Percentiles rank a stretch among this genome's conserved stretches.
Evolutionary conservation across 2,113 vertebrate species (phyloP).

Genomic region (Catharus bicknelli): DNA sequence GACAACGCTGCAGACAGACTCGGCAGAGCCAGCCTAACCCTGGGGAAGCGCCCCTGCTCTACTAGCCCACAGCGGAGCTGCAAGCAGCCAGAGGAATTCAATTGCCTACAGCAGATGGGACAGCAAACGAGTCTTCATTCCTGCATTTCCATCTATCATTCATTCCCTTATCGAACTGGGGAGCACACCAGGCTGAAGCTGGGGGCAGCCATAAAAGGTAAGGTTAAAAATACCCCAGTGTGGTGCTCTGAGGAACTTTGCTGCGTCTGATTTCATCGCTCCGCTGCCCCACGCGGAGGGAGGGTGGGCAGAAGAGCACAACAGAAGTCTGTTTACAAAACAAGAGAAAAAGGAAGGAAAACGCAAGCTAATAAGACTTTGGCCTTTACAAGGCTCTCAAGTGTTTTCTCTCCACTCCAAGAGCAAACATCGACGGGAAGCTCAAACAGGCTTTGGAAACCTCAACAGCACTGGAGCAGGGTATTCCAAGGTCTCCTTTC

Average conservation of each 20-base stretch:
- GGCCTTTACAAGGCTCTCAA: neutral
- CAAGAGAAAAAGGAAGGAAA: neutral
- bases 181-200: neutral
- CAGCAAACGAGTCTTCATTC: neutral
- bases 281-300: neutral
- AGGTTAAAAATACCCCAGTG: neutral
- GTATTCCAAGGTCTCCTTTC: neutral
- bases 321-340: neutral
- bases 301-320: neutral
- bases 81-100: neutral
- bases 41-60: neutral
- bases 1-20: rapidly evolving
- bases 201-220: neutral
- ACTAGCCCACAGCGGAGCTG: rapidly evolving
- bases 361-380: neutral
- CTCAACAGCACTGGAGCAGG: rapidly evolving
- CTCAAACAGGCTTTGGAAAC: neutral
- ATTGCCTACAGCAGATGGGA: rapidly evolving
- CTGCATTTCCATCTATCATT: neutral
- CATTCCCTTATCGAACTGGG: neutral
- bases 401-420: no score
- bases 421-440: neutral
- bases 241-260: neutral
- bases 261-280: neutral
- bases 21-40: rapidly evolving